A percentile compares a stretch with the other conserved stretches of the same genome.
Conservation (phyloP, 1,140 invertebrate species). For the Zeugodacus cucurbitae region DNA sequence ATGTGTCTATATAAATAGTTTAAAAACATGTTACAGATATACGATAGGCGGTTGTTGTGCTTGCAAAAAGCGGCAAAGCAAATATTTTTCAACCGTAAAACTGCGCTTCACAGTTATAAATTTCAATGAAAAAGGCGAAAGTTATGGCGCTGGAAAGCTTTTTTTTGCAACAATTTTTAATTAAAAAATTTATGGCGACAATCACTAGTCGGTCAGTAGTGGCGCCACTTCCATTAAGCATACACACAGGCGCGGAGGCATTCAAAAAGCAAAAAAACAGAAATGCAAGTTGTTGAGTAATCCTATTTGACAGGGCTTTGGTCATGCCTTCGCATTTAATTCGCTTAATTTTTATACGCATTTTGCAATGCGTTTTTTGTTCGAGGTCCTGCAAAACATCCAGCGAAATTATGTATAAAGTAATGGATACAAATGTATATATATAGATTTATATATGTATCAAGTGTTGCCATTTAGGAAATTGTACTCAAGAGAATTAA, state of each 20-base stretch:
- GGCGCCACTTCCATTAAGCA: slow-evolving; percentile 3
- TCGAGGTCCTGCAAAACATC: background rate
- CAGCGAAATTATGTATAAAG: background rate
- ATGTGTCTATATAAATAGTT: background rate
- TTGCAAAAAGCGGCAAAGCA: background rate
- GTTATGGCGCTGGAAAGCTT: background rate
- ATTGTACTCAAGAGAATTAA: background rate
- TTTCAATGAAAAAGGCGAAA: background rate
- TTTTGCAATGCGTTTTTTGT: background rate
- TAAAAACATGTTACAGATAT: background rate
- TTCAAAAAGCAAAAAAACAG: background rate
- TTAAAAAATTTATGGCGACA: slow-evolving; percentile 22
- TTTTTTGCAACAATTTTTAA: background rate
- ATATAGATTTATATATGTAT: background rate
- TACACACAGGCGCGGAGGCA: background rate
- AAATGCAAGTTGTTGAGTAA: background rate
- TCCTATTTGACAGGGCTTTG: slow-evolving; percentile 12
- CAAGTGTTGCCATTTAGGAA: background rate
- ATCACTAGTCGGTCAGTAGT: background rate
- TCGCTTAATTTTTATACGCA: background rate
- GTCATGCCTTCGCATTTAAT: slow-evolving; percentile 21
- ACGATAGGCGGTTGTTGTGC: background rate
- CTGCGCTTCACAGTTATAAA: background rate
- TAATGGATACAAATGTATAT: background rate
- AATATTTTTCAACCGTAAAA: background rate